Conservation (phyloP, 2,797 vertebrate genomes). For the Microchirus variegatus region DNA sequence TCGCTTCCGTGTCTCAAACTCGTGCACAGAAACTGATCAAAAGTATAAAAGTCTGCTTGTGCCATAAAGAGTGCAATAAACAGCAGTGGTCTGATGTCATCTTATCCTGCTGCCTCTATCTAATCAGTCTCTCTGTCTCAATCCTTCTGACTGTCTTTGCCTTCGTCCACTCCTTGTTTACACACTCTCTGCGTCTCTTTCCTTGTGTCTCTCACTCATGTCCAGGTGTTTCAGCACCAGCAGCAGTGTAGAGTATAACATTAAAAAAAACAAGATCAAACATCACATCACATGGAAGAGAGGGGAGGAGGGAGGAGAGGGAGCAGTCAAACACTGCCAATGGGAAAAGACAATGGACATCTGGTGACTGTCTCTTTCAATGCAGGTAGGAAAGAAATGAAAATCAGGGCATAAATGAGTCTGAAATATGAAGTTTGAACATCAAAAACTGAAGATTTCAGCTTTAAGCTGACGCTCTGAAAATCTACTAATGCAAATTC, state of each 20-base stretch:
- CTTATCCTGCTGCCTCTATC: conserved; percentile 42
- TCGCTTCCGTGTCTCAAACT: not conserved
- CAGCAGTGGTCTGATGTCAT: conserved; percentile 14
- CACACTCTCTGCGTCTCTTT: conserved; percentile 13
- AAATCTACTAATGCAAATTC: not conserved
- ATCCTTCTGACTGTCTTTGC: conserved; percentile 7
- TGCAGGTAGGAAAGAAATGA: no score
- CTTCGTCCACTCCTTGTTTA: conserved; percentile 17
- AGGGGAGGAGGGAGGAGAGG: conserved; percentile 37
- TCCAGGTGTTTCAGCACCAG: conserved; percentile 46
- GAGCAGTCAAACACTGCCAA: conserved; percentile 37
- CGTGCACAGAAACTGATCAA: not conserved
- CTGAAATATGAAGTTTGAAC: no score
- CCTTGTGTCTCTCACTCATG: conserved; percentile 25
- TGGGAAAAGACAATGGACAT: conserved; percentile 42
- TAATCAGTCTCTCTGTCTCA: conserved; percentile 32
- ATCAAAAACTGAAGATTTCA: no score
- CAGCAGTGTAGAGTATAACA: conserved; percentile 13
- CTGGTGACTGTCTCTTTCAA: conserved; percentile 2
- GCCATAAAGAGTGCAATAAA: not conserved
- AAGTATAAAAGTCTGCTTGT: conserved; percentile 7
- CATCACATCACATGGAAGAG: conserved; percentile 44
- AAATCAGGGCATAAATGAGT: no score
- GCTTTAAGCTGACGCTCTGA: not conserved
- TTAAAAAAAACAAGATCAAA: conserved; percentile 52